A percentile compares a stretch with the other conserved stretches of the same genome.
Conservation (phyloP, 2,888 invertebrate genomes). For the Folsomia manolachei region DNA sequence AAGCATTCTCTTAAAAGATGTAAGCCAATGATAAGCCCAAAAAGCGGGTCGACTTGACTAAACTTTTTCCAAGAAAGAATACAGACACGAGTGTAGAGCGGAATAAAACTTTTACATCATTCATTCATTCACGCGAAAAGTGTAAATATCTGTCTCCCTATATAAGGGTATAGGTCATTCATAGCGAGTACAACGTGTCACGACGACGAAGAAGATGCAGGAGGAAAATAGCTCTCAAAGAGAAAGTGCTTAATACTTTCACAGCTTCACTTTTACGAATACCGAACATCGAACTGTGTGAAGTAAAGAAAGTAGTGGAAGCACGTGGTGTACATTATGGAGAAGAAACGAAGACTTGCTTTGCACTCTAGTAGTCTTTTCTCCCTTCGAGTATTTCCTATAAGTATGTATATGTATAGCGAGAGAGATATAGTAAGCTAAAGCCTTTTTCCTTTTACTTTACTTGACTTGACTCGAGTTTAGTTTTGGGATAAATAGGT, state of each 20-base stretch:
- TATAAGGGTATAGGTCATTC: background rate
- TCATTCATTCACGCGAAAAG: background rate
- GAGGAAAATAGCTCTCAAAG: background rate
- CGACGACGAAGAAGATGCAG: too few species aligned
- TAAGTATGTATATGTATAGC: background rate
- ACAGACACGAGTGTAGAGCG: background rate
- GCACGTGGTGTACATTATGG: background rate
- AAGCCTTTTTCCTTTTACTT: background rate
- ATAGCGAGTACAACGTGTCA: too few species aligned
- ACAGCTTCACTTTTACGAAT: background rate
- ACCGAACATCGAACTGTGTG: background rate
- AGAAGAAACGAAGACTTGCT: background rate
- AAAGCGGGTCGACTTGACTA: background rate
- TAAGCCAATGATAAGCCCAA: background rate
- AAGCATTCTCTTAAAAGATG: background rate
- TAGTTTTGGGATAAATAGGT: constrained; percentile 2
- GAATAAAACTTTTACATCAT: background rate
- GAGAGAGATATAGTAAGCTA: too few species aligned
- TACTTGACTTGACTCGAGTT: background rate
- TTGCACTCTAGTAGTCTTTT: background rate
- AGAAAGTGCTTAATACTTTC: background rate
- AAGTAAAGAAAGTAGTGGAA: background rate
- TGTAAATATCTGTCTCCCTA: too few species aligned
- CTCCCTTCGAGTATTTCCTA: background rate
- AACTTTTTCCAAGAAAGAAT: background rate